Conservation (phyloP, 2,888 invertebrate species). For the Capitulum mitella region DNA sequence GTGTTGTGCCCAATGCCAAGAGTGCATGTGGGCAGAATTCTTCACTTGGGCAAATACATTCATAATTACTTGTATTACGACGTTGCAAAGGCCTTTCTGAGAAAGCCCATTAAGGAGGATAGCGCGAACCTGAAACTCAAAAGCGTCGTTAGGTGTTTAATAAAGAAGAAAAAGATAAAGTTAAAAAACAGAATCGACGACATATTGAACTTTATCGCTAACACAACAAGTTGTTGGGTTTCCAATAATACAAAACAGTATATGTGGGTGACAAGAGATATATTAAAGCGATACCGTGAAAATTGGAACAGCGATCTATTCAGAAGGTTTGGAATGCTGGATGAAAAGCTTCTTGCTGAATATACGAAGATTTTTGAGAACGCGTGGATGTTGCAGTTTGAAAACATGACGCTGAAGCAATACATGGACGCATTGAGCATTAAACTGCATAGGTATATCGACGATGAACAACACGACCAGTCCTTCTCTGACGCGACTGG, state of each 20-base stretch:
- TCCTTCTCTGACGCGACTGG: not conserved
- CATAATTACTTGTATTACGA: no score
- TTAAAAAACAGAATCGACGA: no score
- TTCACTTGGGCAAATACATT: not conserved
- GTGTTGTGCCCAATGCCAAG: not conserved
- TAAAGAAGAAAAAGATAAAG: no score
- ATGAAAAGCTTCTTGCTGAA: not conserved
- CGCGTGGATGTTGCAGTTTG: not conserved
- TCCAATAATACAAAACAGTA: no score
- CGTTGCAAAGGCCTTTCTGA: no score
- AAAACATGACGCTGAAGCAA: not conserved
- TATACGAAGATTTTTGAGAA: not conserved
- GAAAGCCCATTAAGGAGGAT: no score
- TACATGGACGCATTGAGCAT: not conserved
- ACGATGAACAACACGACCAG: not conserved
- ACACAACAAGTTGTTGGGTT: no score
- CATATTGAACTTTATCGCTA: no score
- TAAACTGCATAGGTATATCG: not conserved
- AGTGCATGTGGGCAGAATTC: not conserved
- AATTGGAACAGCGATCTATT: not conserved
- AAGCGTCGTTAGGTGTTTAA: no score
- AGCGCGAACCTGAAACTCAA: no score
- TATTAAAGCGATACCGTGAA: no score
- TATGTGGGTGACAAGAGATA: no score
- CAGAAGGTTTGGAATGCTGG: not conserved